Evolutionary conservation across 2,888 invertebrate genomes (phyloP).

Genomic region (Arge pagana): DNA sequence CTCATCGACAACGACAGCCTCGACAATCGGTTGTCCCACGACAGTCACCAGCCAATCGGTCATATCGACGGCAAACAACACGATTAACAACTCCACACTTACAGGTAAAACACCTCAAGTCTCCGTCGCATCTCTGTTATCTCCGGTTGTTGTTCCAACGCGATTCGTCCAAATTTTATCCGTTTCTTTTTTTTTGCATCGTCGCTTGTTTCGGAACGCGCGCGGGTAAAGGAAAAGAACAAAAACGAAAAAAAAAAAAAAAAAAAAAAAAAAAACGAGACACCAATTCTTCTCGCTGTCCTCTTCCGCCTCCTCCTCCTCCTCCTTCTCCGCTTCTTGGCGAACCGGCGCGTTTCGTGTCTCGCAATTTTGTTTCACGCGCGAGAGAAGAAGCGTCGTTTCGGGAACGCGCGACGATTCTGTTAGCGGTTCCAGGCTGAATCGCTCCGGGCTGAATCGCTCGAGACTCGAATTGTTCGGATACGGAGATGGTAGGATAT

Average conservation of each 20-base stretch:
- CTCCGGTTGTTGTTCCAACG: too few relatives aligned
- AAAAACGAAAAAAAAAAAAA: background rate
- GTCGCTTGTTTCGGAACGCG: too few relatives aligned
- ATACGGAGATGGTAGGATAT: too few relatives aligned
- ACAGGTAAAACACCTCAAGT: conserved; percentile 53
- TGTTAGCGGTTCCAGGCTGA: too few relatives aligned
- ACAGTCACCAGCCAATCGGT: conserved; percentile 56
- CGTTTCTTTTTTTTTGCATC: conserved; percentile 21
- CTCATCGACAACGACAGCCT: conserved; percentile 53
- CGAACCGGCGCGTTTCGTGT: conserved; percentile 2
- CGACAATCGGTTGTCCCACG: conserved; percentile 45
- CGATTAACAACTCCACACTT: conserved; percentile 56
- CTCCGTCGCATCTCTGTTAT: conserved; percentile 30
- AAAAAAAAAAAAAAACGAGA: background rate
- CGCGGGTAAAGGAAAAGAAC: too few relatives aligned
- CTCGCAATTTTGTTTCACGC: too few relatives aligned
- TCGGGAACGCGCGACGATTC: too few relatives aligned
- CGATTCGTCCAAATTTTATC: conserved; percentile 19
- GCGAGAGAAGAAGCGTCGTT: too few relatives aligned
- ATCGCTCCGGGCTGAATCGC: too few relatives aligned
- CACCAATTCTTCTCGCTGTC: background rate
- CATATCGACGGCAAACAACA: conserved; percentile 57
- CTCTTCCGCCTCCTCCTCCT: background rate
- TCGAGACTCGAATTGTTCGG: too few relatives aligned
- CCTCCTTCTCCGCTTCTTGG: background rate